phyloP scores from a whole-genome alignment of 2,888 invertebrate genomes.

The Terebella lapidaria region DNA sequence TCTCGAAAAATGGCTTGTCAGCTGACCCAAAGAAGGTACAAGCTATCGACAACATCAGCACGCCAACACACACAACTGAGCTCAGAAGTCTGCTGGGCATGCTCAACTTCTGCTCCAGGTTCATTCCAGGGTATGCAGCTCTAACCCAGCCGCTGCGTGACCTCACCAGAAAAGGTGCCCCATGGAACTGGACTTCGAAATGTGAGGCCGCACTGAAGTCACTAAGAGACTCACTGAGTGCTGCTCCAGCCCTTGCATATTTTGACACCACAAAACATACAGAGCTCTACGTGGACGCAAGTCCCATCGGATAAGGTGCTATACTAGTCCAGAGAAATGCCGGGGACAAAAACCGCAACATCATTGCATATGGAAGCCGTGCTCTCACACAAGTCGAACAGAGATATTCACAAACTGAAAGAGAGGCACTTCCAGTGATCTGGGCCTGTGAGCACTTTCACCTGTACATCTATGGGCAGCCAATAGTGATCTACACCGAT shows the following conservation, averaged over 20 bases:
- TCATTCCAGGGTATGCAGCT: neutral
- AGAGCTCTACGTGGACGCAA: neutral
- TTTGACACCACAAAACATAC: neutral
- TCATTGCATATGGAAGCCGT: neutral
- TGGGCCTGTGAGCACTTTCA: neutral
- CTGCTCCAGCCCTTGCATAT: neutral
- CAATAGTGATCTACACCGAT: neutral
- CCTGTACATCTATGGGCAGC: neutral
- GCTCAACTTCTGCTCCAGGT: neutral
- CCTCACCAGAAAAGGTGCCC: neutral
- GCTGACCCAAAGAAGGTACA: conserved; percentile 1
- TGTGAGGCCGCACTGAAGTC: neutral
- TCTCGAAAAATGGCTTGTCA: neutral
- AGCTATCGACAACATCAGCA: too few species aligned
- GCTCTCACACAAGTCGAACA: neutral
- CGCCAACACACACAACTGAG: neutral
- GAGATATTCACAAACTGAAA: neutral
- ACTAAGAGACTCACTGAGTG: neutral
- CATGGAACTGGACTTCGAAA: neutral
- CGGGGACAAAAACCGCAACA: neutral
- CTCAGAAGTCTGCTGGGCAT: neutral
- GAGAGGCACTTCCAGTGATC: neutral
- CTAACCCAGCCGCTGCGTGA: neutral
- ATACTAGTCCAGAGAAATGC: neutral
- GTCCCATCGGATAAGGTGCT: neutral